phyloP scores from a whole-genome alignment of 2,797 vertebrate genomes.

The Scarus forsteni region DNA sequence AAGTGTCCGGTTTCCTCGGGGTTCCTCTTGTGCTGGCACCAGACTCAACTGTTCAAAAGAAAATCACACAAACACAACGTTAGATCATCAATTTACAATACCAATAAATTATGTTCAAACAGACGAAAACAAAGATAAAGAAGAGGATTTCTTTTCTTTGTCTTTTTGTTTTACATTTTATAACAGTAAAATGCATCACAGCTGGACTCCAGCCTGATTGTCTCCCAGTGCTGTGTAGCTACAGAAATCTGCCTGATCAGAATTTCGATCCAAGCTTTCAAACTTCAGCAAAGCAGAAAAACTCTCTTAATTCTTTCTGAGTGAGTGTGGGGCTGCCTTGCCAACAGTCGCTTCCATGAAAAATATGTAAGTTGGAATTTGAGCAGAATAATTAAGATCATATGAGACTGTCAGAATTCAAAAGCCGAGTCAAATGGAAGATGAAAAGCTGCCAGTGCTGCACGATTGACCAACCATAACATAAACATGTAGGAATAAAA shows the following conservation, averaged over 20 bases:
- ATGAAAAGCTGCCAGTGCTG: no score
- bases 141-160: neutral
- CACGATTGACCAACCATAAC: no score
- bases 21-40: constrained; percentile 56
- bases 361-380: neutral
- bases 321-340: constrained; percentile 3
- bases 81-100: no score
- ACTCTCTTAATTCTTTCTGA: neutral
- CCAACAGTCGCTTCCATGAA: neutral
- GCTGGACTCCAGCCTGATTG: constrained; percentile 2
- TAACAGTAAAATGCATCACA: neutral
- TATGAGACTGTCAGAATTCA: neutral
- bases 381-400: neutral
- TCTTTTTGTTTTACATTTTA: neutral
- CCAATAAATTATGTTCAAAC: no score
- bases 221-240: neutral
- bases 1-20: constrained; percentile 63
- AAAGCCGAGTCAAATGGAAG: no score
- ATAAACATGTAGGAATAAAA: no score
- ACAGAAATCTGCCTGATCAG: constrained; percentile 11
- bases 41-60: constrained; percentile 76
- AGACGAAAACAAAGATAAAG: constrained; percentile 2
- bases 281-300: neutral
- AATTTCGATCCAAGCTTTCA: constrained; percentile 7
- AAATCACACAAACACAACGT: constrained; percentile 10